Evolutionary conservation across 2,888 invertebrate species (phyloP).

Genomic region (Orthosia gothica): DNA sequence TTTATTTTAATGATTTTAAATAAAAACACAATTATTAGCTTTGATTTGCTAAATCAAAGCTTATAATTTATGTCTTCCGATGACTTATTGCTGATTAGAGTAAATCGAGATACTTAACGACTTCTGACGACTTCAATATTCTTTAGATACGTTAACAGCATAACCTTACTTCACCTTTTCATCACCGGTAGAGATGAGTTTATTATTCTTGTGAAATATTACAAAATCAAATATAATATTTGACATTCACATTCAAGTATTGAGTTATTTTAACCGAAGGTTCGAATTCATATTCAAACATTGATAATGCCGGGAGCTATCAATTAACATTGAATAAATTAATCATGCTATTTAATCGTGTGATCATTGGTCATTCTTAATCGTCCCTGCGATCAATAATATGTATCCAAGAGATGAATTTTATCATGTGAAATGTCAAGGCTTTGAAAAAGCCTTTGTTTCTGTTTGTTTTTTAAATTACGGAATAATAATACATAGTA

Average conservation of each 20-base stretch:
- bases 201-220: conserved; percentile 32
- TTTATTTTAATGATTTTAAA: background rate
- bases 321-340: conserved; percentile 58
- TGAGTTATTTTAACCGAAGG: conserved; percentile 47
- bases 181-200: background rate
- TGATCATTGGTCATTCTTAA: conserved; percentile 44
- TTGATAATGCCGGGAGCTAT: conserved; percentile 51
- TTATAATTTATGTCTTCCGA: background rate
- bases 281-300: conserved; percentile 30
- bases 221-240: conserved; percentile 7
- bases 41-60: background rate
- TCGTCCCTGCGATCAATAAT: conserved; percentile 56
- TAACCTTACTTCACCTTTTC: background rate
- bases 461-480: background rate
- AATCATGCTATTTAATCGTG: conserved; percentile 38
- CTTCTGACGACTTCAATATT: background rate
- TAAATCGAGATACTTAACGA: background rate
- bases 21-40: background rate
- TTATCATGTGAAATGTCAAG: conserved; percentile 68
- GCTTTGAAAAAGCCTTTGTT: conserved; percentile 31
- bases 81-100: background rate
- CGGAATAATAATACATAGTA: background rate
- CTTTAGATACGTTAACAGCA: background rate
- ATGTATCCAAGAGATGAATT: conserved; percentile 49
- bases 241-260: conserved; percentile 36